These are phyloP conservation scores for Pomatorhinus ruficollis DNA, from an alignment of 2,113 vertebrate genomes.

Conservation along the genomic window DNA sequence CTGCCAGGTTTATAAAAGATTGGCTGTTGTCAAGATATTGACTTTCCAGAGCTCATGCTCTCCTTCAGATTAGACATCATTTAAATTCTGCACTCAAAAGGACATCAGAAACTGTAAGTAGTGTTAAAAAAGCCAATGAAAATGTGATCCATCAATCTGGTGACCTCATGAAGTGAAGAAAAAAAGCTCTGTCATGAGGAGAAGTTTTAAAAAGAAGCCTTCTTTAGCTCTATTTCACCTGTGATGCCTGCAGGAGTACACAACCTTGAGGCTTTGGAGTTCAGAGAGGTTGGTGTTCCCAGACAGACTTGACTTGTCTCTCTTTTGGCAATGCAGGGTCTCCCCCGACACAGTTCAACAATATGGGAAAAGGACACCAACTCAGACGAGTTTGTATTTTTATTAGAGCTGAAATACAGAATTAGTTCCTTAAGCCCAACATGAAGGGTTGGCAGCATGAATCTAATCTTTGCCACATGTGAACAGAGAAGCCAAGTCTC, in stretches of 20 bases:
- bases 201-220: not conserved
- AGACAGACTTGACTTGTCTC: not conserved
- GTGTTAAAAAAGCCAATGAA: not conserved
- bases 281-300: not conserved
- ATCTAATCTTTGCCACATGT: not conserved
- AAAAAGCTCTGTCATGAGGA: not conserved
- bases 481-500: not conserved
- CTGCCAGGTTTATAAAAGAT: not conserved
- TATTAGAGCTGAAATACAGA: not conserved
- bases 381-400: not conserved
- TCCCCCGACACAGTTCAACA: not conserved
- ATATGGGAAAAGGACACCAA: not conserved
- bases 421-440: not conserved
- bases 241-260: rapidly evolving
- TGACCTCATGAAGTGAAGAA: not conserved
- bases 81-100: not conserved
- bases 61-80: not conserved
- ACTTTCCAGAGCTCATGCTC: not conserved
- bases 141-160: not conserved
- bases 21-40: not conserved
- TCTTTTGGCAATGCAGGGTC: not conserved
- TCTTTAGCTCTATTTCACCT: not conserved
- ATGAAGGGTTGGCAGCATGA: not conserved
- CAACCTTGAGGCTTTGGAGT: not conserved
- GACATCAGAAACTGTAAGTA: not conserved